Evolutionary conservation across 2,888 invertebrate genomes (phyloP).

Genomic region (Trachelus troglodyta): DNA sequence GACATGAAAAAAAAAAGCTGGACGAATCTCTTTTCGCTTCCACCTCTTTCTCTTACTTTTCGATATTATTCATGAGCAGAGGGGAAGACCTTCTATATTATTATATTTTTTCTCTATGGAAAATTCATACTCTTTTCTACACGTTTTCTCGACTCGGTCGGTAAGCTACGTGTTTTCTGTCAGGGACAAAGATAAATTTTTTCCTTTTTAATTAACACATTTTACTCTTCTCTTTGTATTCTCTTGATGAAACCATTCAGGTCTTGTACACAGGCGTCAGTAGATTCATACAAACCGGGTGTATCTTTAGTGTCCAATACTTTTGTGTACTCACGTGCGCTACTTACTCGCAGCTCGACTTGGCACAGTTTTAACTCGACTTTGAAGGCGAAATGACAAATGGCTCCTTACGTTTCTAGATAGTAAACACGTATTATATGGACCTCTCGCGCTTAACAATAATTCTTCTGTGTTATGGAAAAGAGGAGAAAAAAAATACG

Average conservation of each 20-base stretch:
- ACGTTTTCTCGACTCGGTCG: not conserved
- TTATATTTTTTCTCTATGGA: not conserved
- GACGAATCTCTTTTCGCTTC: not conserved
- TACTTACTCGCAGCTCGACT: not conserved
- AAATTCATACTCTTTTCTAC: not conserved
- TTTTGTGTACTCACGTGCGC: not conserved
- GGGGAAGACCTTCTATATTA: not conserved
- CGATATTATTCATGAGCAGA: not conserved
- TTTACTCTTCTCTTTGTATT: not conserved
- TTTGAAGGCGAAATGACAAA: not conserved
- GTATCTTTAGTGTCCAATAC: not conserved
- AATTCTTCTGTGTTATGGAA: not conserved
- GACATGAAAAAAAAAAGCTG: too few species aligned
- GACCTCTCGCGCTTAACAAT: not conserved
- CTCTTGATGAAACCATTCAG: not conserved
- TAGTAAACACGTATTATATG: not conserved
- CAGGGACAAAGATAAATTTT: not conserved
- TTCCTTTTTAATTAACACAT: not conserved
- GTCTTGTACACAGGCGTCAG: not conserved
- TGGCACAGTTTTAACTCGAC: not conserved
- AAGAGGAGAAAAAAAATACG: not conserved
- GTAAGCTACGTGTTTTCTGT: not conserved
- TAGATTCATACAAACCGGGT: too few species aligned
- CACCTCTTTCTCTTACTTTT: not conserved
- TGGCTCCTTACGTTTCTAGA: not conserved